A percentile compares a stretch with the other conserved stretches of the same genome.
Conservation (phyloP, 2,797 vertebrate genomes). For the Tapera naevia region DNA sequence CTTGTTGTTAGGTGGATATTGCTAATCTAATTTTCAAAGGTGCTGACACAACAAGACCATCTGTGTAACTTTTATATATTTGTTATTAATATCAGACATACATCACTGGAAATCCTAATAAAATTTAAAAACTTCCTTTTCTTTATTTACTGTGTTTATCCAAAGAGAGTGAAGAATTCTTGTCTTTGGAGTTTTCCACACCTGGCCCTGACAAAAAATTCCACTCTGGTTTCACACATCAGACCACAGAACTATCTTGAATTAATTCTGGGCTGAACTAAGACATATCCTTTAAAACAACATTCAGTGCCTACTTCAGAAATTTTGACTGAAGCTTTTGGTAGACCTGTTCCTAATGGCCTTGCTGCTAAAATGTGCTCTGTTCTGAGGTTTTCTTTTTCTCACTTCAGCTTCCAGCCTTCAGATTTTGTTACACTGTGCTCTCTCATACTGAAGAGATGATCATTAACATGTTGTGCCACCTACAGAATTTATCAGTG, state of each 20-base stretch:
- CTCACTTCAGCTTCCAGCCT: neutral
- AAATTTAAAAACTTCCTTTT: neutral
- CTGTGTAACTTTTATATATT: neutral
- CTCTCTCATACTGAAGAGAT: neutral
- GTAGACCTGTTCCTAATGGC: neutral
- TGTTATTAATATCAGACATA: neutral
- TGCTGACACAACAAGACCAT: neutral
- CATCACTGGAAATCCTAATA: neutral
- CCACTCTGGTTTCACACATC: neutral
- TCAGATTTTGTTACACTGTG: constrained; percentile 9
- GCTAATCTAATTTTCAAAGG: neutral
- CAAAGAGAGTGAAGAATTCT: neutral
- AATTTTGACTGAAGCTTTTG: neutral
- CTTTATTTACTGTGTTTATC: neutral
- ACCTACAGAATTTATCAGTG: neutral
- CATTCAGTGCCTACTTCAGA: neutral
- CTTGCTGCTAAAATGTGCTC: neutral
- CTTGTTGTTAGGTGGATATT: neutral
- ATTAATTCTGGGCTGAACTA: neutral
- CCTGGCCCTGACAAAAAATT: neutral
- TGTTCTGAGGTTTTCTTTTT: constrained; percentile 6
- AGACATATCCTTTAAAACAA: neutral
- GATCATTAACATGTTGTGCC: neutral
- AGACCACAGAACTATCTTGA: neutral
- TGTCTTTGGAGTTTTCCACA: neutral